Percentiles rank a stretch among this genome's conserved stretches.
Conservation (phyloP, 2,797 vertebrate genomes). For the Clarias laeviceps region DNA sequence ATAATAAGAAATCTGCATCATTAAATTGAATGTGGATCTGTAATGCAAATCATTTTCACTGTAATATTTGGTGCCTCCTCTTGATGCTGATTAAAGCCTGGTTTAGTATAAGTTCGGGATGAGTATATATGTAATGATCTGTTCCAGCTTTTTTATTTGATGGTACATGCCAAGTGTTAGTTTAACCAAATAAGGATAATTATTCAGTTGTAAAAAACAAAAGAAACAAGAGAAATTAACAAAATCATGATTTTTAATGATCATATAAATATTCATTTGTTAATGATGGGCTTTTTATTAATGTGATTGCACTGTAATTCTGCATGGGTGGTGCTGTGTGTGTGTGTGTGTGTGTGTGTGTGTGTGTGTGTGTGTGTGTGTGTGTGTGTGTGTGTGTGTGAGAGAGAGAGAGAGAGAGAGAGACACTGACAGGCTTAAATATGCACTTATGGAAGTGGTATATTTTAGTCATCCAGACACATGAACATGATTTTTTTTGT, state of each 20-base stretch:
- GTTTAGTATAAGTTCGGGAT: not conserved
- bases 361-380: too few relatives aligned
- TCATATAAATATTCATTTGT: constrained; percentile 27
- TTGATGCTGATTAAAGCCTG: constrained; percentile 9
- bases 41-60: not conserved
- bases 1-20: not conserved
- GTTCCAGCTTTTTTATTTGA: constrained; percentile 6
- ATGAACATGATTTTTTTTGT: not conserved
- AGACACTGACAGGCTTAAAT: not conserved
- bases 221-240: not conserved
- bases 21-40: not conserved
- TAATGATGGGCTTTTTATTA: constrained; percentile 19
- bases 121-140: constrained; percentile 20
- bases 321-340: not conserved
- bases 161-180: not conserved
- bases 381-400: not conserved
- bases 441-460: not conserved
- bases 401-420: not conserved
- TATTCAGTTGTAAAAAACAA: not conserved
- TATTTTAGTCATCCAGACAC: not conserved
- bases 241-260: constrained; percentile 17
- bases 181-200: constrained; percentile 1
- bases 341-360: not conserved
- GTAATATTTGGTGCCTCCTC: constrained; percentile 7
- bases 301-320: constrained; percentile 10